A percentile compares a stretch with the other conserved stretches of the same genome.
Conservation (phyloP, 1,140 invertebrate genomes). For the Lasioglossum baleicum region DNA sequence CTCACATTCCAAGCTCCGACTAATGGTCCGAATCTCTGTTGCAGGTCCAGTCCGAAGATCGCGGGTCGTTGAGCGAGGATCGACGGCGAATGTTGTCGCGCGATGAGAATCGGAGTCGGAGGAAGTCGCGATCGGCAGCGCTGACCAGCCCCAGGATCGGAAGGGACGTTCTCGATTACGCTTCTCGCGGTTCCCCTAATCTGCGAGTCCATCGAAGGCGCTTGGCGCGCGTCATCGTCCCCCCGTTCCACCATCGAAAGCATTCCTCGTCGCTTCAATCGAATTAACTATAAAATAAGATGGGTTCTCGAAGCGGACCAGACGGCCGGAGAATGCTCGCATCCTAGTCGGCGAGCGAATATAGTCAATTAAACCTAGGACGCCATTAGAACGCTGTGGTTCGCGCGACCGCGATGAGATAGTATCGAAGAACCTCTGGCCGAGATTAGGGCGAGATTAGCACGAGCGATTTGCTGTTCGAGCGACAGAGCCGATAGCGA, state of each 20-base stretch:
- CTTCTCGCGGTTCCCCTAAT: neutral
- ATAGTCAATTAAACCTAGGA: slow-evolving; percentile 38
- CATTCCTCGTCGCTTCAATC: no score
- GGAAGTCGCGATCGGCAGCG: neutral
- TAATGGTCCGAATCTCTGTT: neutral
- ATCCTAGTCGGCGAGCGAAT: slow-evolving; percentile 2
- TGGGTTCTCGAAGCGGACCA: no score
- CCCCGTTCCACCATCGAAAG: no score
- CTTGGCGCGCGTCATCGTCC: neutral
- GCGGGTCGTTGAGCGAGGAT: neutral
- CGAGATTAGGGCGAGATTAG: slow-evolving; percentile 14
- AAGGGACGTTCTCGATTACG: slow-evolving; percentile 4
- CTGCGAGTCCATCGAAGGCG: neutral
- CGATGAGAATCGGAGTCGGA: neutral
- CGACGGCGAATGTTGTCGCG: neutral
- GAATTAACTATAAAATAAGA: neutral
- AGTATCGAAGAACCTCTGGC: slow-evolving; percentile 2
- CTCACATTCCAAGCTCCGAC: no score
- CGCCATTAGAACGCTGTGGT: neutral
- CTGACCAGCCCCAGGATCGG: no score
- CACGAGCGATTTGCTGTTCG: slow-evolving; percentile 10
- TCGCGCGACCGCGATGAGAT: slow-evolving; percentile 25
- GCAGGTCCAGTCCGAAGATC: neutral
- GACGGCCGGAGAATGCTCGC: neutral
- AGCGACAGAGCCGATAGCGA: neutral